phyloP scores from a whole-genome alignment of 2,113 vertebrate genomes.

The Suricata suricatta region DNA sequence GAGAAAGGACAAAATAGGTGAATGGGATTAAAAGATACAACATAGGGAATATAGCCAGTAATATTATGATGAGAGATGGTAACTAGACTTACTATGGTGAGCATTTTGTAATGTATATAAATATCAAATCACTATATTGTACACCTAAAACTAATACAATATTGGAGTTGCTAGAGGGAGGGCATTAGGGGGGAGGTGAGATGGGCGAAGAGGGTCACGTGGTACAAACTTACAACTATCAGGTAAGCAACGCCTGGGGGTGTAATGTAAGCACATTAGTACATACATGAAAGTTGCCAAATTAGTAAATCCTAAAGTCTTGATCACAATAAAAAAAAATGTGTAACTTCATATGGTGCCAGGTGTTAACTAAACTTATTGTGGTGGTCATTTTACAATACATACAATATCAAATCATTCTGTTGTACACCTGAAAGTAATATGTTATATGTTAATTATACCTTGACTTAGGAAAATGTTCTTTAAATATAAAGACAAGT shows the following conservation, averaged over 20 bases:
- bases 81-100: neutral
- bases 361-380: neutral
- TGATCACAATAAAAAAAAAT: neutral
- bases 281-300: neutral
- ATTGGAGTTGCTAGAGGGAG: neutral
- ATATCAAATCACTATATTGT: neutral
- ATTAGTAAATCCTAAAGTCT: neutral
- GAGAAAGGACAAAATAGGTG: neutral
- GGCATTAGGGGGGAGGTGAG: neutral
- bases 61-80: neutral
- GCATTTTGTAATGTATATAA: neutral
- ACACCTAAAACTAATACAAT: neutral
- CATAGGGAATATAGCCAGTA: neutral
- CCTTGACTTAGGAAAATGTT: neutral
- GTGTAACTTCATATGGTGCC: neutral
- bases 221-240: neutral
- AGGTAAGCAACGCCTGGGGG: neutral
- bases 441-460: neutral
- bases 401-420: neutral
- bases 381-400: neutral
- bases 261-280: neutral
- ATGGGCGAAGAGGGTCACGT: neutral
- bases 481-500: neutral
- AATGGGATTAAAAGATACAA: neutral
- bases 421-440: neutral